phyloP scores from a whole-genome alignment of 2,797 vertebrate genomes.

The Tauraco hartlaubi region DNA sequence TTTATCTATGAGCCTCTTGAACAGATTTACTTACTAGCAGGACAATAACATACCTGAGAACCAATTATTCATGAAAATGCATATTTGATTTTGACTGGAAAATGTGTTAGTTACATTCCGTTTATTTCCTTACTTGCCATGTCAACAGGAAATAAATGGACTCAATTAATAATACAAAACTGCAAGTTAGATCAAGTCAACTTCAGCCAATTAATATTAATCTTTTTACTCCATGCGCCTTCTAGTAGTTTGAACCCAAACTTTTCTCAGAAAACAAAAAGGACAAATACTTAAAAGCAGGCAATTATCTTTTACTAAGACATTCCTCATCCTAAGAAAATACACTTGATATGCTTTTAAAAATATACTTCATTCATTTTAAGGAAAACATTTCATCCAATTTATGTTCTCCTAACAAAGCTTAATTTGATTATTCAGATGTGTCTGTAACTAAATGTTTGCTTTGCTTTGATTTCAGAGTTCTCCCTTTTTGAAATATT shows the following conservation, averaged over 20 bases:
- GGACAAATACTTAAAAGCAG: not conserved
- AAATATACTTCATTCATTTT: not conserved
- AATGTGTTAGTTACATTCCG: fast-evolving
- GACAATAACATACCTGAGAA: not conserved
- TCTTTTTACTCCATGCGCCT: not conserved
- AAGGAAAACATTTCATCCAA: not conserved
- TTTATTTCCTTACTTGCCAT: not conserved
- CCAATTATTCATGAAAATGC: not conserved
- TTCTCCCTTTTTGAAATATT: constrained; percentile 47
- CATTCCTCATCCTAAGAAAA: constrained; percentile 2
- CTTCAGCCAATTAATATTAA: not conserved
- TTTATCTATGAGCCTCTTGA: not conserved
- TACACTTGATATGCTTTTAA: not conserved
- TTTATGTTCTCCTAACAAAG: not conserved
- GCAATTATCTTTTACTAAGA: not conserved
- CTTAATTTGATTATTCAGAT: not conserved
- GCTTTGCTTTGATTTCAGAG: constrained; percentile 18
- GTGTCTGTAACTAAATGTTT: not conserved
- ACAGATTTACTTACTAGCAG: not conserved
- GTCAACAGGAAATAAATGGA: constrained; percentile 3
- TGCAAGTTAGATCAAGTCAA: not conserved
- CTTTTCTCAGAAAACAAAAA: not conserved
- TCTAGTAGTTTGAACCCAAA: not conserved
- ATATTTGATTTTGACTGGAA: not conserved
- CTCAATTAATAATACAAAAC: not conserved